Conservation (phyloP, 2,113 vertebrate genomes). For the Ochotona curzoniae region DNA sequence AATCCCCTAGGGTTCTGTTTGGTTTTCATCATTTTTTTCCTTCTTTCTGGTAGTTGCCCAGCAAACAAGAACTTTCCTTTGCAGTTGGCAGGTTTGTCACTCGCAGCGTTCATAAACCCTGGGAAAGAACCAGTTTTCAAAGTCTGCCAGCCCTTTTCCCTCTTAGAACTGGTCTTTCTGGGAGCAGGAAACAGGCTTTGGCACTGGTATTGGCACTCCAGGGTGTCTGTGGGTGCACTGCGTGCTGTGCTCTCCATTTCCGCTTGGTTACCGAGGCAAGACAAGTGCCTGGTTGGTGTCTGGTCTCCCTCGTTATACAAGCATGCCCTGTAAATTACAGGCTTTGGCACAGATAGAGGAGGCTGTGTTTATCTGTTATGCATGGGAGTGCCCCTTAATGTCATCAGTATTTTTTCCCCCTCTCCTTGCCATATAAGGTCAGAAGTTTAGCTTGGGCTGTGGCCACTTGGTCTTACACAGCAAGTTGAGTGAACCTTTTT, state of each 20-base stretch:
- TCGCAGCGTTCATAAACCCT: conserved; percentile 43
- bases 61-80: not conserved
- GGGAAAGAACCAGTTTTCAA: conserved; percentile 43
- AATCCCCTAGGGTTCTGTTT: conserved; percentile 49
- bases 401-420: conserved; percentile 58
- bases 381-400: conserved; percentile 84
- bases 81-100: not conserved
- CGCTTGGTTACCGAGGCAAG: not conserved
- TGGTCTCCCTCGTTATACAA: conserved; percentile 61
- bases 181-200: not conserved
- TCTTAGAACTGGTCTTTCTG: conserved; percentile 1
- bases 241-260: not conserved
- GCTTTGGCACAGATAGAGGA: conserved; percentile 60
- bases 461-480: conserved; percentile 78
- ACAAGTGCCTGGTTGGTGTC: conserved; percentile 1
- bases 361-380: conserved; percentile 77
- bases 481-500: conserved; percentile 70
- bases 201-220: not conserved
- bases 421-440: conserved; percentile 91
- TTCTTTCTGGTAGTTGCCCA: conserved; percentile 25
- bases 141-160: not conserved
- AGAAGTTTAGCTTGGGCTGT: conserved; percentile 82
- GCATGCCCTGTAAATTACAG: conserved; percentile 63
- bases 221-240: not conserved
- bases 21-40: not conserved